Evolutionary conservation across 2,113 vertebrate species (phyloP), one percentile per base, ranked within the genome.

Genomic region (Drymodes brunneopygia): DNA sequence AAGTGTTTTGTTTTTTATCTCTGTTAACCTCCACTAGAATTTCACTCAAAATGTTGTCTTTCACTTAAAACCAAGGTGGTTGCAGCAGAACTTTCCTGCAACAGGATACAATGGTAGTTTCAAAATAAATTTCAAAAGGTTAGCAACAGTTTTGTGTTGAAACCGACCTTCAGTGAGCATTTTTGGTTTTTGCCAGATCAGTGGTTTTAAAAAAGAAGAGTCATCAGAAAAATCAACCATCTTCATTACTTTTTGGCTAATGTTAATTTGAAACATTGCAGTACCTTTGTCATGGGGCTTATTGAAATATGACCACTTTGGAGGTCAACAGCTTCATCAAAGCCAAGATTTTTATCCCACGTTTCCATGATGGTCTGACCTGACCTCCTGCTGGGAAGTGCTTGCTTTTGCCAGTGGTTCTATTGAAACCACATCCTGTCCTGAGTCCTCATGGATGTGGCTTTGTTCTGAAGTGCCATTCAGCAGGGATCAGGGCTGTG

Each of bases 381-480:
- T 91, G 77, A 58, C 65, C 36, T 81, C 86, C 81, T 91, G 69
- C 80, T 94, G 95, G 69, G 86, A 45, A 92, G 57, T 1, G 3
- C n/a, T 81, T 42, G 73, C 45, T 85, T 72, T 74, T 87, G 81
- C 92, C 92, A 89, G 82, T 57, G 51, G 53, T 45, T 74, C 78
- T 92, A 5, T 33, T 89, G 94, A 81, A 92, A 81, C 90, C 88
- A 29, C 89, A 81, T 95, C 89, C 92, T 95, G 73, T 64, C 51
- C 58, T 2, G n/a, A 45, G n/a, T 61, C 40, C 56, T 87, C 3
- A 1, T 74, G 86, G 69, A 48, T 35, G 86, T 23, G 91, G 69
- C 79, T 62, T 33, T 70, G 44, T 58, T 86, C 79, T 1, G 0
- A 33, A 66, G 82, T 61, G 58, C 54, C 12, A 1, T 33, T 95